phyloP scores from a whole-genome alignment of 2,797 vertebrate species.

The Phyllotis vaccarum region DNA sequence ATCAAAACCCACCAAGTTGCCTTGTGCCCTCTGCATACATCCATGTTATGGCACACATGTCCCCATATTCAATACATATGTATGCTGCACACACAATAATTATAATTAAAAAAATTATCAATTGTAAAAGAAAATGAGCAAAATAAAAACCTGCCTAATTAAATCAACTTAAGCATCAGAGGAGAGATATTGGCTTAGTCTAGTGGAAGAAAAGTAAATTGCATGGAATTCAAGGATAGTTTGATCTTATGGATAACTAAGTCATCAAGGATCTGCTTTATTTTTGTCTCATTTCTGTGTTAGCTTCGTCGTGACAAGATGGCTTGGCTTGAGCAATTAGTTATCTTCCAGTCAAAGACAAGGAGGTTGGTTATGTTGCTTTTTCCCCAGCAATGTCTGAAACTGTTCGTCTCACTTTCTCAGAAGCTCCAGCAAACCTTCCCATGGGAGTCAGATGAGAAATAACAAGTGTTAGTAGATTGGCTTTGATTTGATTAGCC shows the following conservation, averaged over 20 bases:
- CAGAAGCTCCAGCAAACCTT: not conserved
- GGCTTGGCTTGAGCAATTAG: not conserved
- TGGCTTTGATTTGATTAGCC: slow-evolving; percentile 14
- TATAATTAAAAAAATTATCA: not conserved
- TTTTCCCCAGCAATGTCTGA: not conserved
- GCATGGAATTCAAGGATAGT: slow-evolving; percentile 57
- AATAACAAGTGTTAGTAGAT: not conserved
- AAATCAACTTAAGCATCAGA: not conserved
- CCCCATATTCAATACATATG: not conserved
- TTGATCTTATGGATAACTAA: not conserved
- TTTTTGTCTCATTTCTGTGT: not conserved
- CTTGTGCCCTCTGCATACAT: not conserved
- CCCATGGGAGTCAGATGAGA: not conserved
- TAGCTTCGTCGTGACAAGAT: not conserved
- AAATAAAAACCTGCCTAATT: not conserved
- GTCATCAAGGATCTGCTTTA: not conserved
- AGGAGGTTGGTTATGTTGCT: not conserved
- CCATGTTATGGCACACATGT: not conserved
- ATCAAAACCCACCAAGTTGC: not conserved
- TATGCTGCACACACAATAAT: not conserved
- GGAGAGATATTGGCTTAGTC: not conserved
- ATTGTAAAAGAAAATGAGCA: not conserved
- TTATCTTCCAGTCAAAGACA: not conserved
- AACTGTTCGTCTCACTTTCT: not conserved
- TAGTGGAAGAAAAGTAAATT: not conserved